phyloP scores from a whole-genome alignment of 2,888 invertebrate genomes.

The Cecidostiba fungosa region DNA sequence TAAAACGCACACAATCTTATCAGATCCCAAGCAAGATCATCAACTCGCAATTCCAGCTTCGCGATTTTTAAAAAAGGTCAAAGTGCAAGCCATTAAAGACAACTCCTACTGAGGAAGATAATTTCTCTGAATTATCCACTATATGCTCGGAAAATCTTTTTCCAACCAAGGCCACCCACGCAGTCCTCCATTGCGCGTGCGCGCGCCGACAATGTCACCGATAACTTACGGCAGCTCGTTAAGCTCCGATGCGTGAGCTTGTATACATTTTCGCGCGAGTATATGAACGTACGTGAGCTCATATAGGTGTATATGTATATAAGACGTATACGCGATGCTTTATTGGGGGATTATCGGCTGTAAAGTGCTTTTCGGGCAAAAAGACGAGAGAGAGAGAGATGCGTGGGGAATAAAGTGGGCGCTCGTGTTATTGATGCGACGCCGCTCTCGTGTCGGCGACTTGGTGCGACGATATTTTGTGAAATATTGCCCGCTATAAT shows the following conservation, averaged over 20 bases:
- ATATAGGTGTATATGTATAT: neutral
- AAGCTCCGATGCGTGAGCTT: constrained; percentile 19
- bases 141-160: neutral
- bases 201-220: constrained; percentile 41
- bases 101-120: neutral
- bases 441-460: neutral
- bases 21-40: constrained; percentile 12
- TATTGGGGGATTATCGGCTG: constrained; percentile 55
- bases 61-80: neutral
- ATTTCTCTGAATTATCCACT: constrained; percentile 33
- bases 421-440: constrained; percentile 24
- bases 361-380: constrained; percentile 52
- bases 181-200: neutral
- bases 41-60: neutral
- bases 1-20: constrained; percentile 1
- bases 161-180: constrained; percentile 33
- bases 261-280: neutral
- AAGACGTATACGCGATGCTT: constrained; percentile 17
- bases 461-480: neutral
- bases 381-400: neutral
- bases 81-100: neutral
- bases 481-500: neutral
- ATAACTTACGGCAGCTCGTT: constrained; percentile 54
- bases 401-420: constrained; percentile 25
- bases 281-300: neutral